Base-by-base conservation (phyloP, 2,113 vertebrate genomes). In the Nesospiza acunhae region DNA sequence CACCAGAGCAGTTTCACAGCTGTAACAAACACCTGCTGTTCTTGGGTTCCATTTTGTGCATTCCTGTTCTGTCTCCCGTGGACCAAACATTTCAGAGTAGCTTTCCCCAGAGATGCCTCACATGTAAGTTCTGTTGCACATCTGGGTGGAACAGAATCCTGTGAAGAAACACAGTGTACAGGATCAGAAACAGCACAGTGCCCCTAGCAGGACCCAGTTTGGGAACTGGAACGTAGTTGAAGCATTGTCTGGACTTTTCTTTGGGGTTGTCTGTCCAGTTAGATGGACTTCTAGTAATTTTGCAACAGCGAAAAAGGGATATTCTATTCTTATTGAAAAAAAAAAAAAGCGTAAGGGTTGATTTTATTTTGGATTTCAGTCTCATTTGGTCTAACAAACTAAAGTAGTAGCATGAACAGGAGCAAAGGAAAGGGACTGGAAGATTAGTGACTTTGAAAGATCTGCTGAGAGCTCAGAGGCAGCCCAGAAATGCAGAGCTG, bases 101-200 rank as follows among this genome's bases (percentile, higher is more conserved):
- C 11, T 44, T 63, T 55, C 50, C 55, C 74, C 42, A 35, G 82
- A 72, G 46, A 23, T 5, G 55, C 59, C 28, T 73, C 41, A 15
- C 1, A 0, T 30, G 24, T 44, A 30, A 49, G 20, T 37, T 35
- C 31, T 79, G 49, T 62, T 23, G 26, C 22, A 14, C 22, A 14
- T 23, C 42, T 39, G n/a, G 7, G 9, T 2, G 78, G 42, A 67
- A 88, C 41, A 42, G 41, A 81, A 63, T 6, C 16, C 44, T 23
- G 16, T 14, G 80, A 76, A 62, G 35, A 75, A 89, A 68, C 24
- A 21, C 0, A 0, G 12, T 18, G n/a, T 10, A 3, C 4, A 42
- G 50, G 37, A 42, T 14, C 26, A 85, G 78, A 28, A 55, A 42
- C 33, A 69, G 33, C 26, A 19, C 9, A 42, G n/a, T 28, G 44